Base-by-base conservation (phyloP, 2,888 invertebrate genomes). In the Tubiluchus corallicola region DNA sequence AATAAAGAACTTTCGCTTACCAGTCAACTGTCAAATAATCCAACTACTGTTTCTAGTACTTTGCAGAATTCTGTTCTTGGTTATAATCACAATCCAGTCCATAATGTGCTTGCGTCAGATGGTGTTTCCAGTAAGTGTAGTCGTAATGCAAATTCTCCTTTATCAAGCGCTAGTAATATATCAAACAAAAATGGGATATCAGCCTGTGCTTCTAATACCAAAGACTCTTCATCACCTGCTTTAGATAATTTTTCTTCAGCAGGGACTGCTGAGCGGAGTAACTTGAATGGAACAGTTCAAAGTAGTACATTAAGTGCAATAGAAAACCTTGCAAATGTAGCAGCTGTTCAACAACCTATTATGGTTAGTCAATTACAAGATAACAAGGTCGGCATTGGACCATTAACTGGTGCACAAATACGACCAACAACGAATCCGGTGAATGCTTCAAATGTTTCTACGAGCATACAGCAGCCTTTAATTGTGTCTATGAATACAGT, bases 301-400 rank as follows among this genome's bases (percentile, higher is more conserved):
- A 29, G n/a, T 29, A 29, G 29, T 29, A n/a, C 9, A 17, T 44
- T 50, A 20, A 53, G 51, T 51, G 56, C 58, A 19, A 57, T 59
- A 44, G 55, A 57, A 46, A 57, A 57, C 48, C 49, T 58, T 43
- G 57, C 58, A 3, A 55, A 53, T 40, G 53, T 58, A 40, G 58
- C 59, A 43, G 55, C 58, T 18, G 57, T 58, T 48, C 59, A 59
- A 48, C 56, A 55, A 49, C 58, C 56, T 15, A 46, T 59, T 19
- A 29, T 29, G 29, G 9, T n/a, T 29, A n/a, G 29, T n/a, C 29
- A 29, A n/a, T n/a, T n/a, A n/a, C n/a, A n/a, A n/a, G n/a, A n/a
- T n/a, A n/a, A n/a, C n/a, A n/a, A n/a, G n/a, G n/a, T n/a, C n/a
- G n/a, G n/a, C n/a, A n/a, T n/a, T n/a, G n/a, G n/a, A n/a, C n/a